Base-by-base conservation (phyloP, 2,888 invertebrate genomes). In the Colostygia pectinataria region DNA sequence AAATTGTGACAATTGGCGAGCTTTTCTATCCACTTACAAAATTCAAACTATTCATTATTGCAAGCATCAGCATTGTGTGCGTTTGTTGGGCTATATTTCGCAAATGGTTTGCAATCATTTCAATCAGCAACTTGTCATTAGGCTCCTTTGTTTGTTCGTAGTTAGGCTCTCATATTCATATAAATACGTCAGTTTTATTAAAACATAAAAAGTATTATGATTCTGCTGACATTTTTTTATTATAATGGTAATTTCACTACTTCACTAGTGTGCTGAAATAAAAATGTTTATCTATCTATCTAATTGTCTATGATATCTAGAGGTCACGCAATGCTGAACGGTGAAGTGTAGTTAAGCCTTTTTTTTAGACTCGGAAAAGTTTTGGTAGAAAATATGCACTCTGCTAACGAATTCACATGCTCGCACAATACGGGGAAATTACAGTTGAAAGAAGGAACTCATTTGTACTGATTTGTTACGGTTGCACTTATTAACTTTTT, bases 361-460 rank as follows among this genome's bases (percentile, higher is more conserved):
- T 13, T 27, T 6, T 12, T 34, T 27, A 5, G 27, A 38, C 8
- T 39, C 45, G 40, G 31, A 45, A 65, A 71, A 67, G 56, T 69
- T 67, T 66, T 61, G 53, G 34, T 48, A 41, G 59, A 27, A 60
- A 65, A 59, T 65, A 57, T 68, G 64, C 63, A 65, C 59, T 59
- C 36, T 9, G 37, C 37, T 29, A 36, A 52, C 36, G 34, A 56
- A 46, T 5, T 20, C 46, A 2, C 38, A 8, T 51, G 43, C 48
- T 1, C 25, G 7, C 43, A 49, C 45, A 42, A 46, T 45, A 28
- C 23, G 36, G 27, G 28, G 29, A 45, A 53, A 51, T 45, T 29
- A 14, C 41, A 8, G 51, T 42, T 52, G 51, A 52, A 42, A 46
- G 46, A 12, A 37, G 36, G 24, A 42, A 32, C 46, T 46, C 46